Evolutionary conservation across 2,888 invertebrate species (phyloP).

Genomic region (Tetramorium bicarinatum): DNA sequence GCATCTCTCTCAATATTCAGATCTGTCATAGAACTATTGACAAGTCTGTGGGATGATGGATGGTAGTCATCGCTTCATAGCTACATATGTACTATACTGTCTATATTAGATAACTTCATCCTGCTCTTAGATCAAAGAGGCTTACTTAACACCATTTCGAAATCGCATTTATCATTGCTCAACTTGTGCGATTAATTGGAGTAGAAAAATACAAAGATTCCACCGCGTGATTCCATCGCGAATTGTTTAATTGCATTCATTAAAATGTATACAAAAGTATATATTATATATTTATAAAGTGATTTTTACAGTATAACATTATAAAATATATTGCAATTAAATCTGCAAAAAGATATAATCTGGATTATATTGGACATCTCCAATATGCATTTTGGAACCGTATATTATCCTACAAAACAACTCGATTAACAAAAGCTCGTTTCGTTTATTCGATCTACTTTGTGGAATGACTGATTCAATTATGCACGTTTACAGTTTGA

Average conservation of each 20-base stretch:
- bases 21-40: conserved; percentile 49
- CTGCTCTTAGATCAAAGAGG: conserved; percentile 17
- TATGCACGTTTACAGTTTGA: conserved; percentile 12
- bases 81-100: conserved; percentile 12
- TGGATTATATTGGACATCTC: not conserved
- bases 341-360: not conserved
- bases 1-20: conserved; percentile 17
- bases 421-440: not conserved
- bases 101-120: conserved; percentile 36
- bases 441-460: not conserved
- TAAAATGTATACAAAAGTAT: not conserved
- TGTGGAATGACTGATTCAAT: conserved; percentile 17
- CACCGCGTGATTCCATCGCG: not conserved
- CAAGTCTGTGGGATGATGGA: conserved; percentile 44
- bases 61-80: conserved; percentile 27
- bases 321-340: not conserved
- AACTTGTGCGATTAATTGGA: not conserved
- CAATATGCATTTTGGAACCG: not conserved
- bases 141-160: not conserved
- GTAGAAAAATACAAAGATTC: not conserved
- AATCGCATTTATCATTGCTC: conserved; percentile 25
- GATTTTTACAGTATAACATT: not conserved
- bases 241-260: not conserved
- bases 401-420: not conserved
- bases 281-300: no score